Conservation (phyloP, 1,140 invertebrate species). For the Oryctes rhinoceros region DNA sequence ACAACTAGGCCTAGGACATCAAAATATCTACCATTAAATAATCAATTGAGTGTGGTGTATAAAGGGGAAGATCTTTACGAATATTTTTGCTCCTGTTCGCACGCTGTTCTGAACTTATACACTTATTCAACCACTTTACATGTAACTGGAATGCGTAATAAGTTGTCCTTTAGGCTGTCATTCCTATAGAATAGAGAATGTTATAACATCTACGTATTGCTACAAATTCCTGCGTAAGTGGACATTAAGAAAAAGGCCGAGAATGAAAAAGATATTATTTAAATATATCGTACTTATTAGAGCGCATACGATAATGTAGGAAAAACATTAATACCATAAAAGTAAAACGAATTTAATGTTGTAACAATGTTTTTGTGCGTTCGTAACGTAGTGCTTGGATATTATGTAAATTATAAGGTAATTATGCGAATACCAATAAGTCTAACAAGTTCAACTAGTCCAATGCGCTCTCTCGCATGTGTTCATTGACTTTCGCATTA, state of each 20-base stretch:
- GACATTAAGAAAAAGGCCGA: background rate
- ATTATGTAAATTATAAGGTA: slow-evolving; percentile 1
- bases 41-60: no score
- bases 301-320: background rate
- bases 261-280: background rate
- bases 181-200: background rate
- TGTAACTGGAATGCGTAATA: background rate
- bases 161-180: background rate
- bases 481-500: slow-evolving; percentile 6
- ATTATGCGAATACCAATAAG: slow-evolving; percentile 11
- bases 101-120: background rate
- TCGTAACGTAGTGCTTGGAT: background rate
- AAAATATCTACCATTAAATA: no score
- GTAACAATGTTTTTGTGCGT: background rate
- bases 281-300: background rate
- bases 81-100: background rate
- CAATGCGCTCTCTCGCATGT: background rate
- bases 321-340: slow-evolving; percentile 16
- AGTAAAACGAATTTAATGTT: background rate
- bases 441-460: slow-evolving; percentile 1
- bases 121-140: background rate
- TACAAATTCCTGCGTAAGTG: background rate
- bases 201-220: background rate
- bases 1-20: no score
- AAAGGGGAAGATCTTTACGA: no score